These are phyloP conservation scores for Aurelia aurita DNA, from an alignment of 30 jellyfish, hydroid and myxozoan genomes.

Conservation along the genomic window DNA sequence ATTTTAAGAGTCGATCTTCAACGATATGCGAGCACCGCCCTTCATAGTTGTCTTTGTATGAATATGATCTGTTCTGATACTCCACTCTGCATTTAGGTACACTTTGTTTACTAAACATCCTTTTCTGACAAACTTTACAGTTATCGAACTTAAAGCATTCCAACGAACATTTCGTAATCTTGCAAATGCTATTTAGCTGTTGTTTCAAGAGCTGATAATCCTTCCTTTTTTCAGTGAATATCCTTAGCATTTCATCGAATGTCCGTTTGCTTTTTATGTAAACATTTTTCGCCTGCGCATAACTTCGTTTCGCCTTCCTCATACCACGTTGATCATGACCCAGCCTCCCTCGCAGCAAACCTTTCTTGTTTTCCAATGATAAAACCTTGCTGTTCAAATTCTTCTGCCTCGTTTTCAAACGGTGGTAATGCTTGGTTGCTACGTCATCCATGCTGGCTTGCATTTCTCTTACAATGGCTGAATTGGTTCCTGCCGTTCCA, in stretches of 20 bases:
- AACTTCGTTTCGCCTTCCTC: slow-evolving; percentile 8
- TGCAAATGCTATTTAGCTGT: slow-evolving; percentile 53
- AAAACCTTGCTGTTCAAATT: slow-evolving; percentile 14
- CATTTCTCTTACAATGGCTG: slow-evolving; percentile 47
- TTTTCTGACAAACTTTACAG: slow-evolving; percentile 86
- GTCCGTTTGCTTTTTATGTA: slow-evolving; percentile 5
- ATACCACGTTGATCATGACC: slow-evolving; percentile 21
- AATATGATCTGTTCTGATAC: slow-evolving; percentile 56
- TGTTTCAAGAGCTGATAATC: slow-evolving; percentile 28
- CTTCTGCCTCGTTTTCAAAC: slow-evolving; percentile 15
- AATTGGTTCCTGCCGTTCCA: slow-evolving; percentile 61
- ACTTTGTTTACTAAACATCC: slow-evolving; percentile 36
- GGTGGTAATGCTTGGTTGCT: slow-evolving; percentile 17
- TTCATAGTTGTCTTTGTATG: slow-evolving; percentile 40
- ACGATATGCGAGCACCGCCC: slow-evolving; percentile 87
- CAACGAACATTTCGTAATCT: slow-evolving; percentile 47
- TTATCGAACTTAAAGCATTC: slow-evolving; percentile 62
- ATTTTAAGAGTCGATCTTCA: slow-evolving; percentile 80
- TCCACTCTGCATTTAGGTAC: slow-evolving; percentile 68
- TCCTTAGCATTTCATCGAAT: slow-evolving; percentile 18
- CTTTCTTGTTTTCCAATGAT: slow-evolving; percentile 24
- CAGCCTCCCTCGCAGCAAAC: slow-evolving; percentile 31
- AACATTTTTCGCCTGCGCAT: slow-evolving; percentile 4
- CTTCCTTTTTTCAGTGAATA: slow-evolving; percentile 1
- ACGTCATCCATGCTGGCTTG: slow-evolving; percentile 63